Evolutionary conservation across 2,797 vertebrate species (phyloP).

Genomic region (Centropyge bicolor): DNA sequence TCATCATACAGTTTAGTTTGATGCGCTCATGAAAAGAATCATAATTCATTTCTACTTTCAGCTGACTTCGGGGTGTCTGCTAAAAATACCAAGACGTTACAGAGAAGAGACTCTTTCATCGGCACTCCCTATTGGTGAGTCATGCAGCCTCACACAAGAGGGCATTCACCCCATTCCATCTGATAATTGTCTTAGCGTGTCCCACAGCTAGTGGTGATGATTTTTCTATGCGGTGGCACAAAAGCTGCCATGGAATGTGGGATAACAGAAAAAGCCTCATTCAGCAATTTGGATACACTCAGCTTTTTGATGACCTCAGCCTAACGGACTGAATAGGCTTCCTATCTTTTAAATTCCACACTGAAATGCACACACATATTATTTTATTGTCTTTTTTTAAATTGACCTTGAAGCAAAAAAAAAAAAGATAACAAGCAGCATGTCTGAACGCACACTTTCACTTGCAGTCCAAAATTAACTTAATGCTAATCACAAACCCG

Average conservation of each 20-base stretch:
- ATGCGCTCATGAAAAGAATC: slow-evolving; percentile 37
- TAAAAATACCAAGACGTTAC: slow-evolving; percentile 98
- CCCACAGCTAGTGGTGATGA: slow-evolving; percentile 6
- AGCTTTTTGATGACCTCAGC: slow-evolving; percentile 16
- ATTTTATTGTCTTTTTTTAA: background rate
- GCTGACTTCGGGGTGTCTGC: slow-evolving; percentile 99
- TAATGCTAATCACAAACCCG: slow-evolving; percentile 3
- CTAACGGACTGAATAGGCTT: slow-evolving; percentile 13
- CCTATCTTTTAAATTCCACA: slow-evolving; percentile 13
- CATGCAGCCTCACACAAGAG: slow-evolving; percentile 44
- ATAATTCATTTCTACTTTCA: slow-evolving; percentile 80
- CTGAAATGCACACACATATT: background rate
- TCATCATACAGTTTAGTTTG: slow-evolving; percentile 10
- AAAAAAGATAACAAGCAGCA: background rate
- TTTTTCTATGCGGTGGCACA: slow-evolving; percentile 35
- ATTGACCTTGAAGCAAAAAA: background rate
- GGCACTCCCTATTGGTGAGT: slow-evolving; percentile 99
- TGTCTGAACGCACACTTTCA: background rate
- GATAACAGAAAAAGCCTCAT: slow-evolving; percentile 24
- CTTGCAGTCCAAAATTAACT: background rate
- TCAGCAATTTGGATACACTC: slow-evolving; percentile 27
- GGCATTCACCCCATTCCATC: slow-evolving; percentile 43
- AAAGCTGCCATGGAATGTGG: slow-evolving; percentile 19
- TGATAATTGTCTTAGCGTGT: slow-evolving; percentile 41
- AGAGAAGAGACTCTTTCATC: slow-evolving; percentile 98